Base-by-base conservation (phyloP, 2,113 vertebrate genomes). In the Nesoenas mayeri region DNA sequence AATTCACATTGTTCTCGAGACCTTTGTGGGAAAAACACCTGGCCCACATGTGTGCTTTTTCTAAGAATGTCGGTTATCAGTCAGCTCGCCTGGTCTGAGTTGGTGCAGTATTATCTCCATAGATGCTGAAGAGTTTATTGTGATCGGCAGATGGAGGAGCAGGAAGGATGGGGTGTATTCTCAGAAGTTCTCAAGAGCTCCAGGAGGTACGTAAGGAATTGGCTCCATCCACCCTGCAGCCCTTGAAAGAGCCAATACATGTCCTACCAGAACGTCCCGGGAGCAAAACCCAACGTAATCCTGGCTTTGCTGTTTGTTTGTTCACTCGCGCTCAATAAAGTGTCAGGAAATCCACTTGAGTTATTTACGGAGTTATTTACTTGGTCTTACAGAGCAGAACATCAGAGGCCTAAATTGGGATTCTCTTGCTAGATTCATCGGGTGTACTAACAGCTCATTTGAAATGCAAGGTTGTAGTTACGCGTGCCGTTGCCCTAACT, bases 341-440 rank as follows among this genome's bases (percentile, higher is more conserved):
- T 19, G 51, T 78, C 69, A 74, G 91, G 91, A 70, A 87, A 91
- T 85, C 64, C 71, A 50, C 88, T 80, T 42, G 81, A 81, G 78
- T 88, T 94, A 85, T 92, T 95, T 84, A 56, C 29, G 3, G 77
- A 65, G 92, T 91, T 85, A 84, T 95, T 94, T 66, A 74, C 96
- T 80, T 9, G 15, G 73, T 61, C 62, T 86, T 29, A 4, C 1
- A 5, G 64, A 94, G 60, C 92, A 54, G 69, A 48, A 56, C 4
- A 17, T 29, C 65, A 32, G 79, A 54, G 86, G 85, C 79, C 82
- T 67, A 40, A 89, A 75, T 81, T 89, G 91, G 85, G 71, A 28
- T 91, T 91, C 36, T 89, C 32, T 40, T 64, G 1, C 28, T 67
- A 26, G 79, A 89, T 94, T 89, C 73, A 90, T 29, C 29, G 51